Percentiles rank a stretch among this genome's conserved stretches.
Evolutionary conservation across 2,797 vertebrate genomes (phyloP).

Genomic region (Capromys pilorides): DNA sequence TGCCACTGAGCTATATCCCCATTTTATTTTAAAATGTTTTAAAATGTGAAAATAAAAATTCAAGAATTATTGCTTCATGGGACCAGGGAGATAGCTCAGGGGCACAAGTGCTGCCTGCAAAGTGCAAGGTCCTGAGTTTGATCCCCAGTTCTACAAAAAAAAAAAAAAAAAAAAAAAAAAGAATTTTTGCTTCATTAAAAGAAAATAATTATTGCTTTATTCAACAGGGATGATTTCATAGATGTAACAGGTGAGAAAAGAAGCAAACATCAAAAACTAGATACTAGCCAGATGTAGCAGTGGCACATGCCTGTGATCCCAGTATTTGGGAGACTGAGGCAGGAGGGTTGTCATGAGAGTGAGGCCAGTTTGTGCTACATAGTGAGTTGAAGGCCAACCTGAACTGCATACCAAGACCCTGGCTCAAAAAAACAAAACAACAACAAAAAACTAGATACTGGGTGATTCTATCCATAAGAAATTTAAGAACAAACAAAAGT

Average conservation of each 20-base stretch:
- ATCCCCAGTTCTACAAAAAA: too few species aligned
- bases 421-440: background rate
- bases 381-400: background rate
- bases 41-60: constrained; percentile 29
- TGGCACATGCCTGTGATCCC: background rate
- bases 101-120: too few species aligned
- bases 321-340: background rate
- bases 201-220: background rate
- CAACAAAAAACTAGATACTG: background rate
- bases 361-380: background rate
- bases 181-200: background rate
- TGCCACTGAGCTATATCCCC: too few species aligned
- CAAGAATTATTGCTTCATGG: background rate
- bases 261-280: background rate
- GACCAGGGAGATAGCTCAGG: too few species aligned
- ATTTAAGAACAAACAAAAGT: constrained; percentile 22
- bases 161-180: constrained; percentile 40
- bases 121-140: too few species aligned
- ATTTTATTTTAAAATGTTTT: background rate
- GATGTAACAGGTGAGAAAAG: background rate
- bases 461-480: background rate
- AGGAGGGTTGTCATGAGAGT: background rate
- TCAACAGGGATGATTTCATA: background rate
- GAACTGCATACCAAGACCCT: background rate
- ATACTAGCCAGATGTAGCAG: background rate